phyloP scores from a whole-genome alignment of 2,113 vertebrate genomes.

The Pedionomus torquatus region DNA sequence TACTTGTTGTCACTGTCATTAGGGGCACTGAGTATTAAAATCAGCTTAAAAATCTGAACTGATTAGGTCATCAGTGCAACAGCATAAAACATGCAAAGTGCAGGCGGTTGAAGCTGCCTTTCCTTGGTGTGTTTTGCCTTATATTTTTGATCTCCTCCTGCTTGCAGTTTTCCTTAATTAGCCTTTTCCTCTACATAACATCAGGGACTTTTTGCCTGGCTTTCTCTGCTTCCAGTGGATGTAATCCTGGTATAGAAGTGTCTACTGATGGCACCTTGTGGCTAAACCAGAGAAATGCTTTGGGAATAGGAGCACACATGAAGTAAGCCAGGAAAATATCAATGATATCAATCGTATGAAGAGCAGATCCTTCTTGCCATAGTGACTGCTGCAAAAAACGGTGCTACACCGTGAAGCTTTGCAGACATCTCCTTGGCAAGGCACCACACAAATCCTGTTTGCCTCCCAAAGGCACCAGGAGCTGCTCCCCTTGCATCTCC shows the following conservation, averaged over 20 bases:
- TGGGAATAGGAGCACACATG: neutral
- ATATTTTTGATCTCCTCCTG: neutral
- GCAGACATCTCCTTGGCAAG: neutral
- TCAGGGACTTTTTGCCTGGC: neutral
- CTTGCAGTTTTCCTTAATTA: neutral
- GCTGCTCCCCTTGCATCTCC: rapidly evolving
- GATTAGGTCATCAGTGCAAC: neutral
- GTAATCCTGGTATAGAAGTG: neutral
- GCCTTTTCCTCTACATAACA: neutral
- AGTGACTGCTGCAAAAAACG: neutral
- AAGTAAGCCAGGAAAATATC: neutral
- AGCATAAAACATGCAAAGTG: neutral
- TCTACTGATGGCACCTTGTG: constrained; percentile 73
- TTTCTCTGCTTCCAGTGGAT: neutral
- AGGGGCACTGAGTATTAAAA: neutral
- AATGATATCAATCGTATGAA: neutral
- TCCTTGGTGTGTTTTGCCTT: neutral
- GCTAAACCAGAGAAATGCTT: constrained; percentile 62
- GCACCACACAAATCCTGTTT: neutral
- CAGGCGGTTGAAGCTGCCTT: neutral
- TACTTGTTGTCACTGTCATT: neutral
- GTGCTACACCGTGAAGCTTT: neutral
- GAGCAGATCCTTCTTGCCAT: neutral
- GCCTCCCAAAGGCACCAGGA: neutral
- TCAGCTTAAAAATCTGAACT: neutral